phyloP scores from a whole-genome alignment of 2,113 vertebrate species.

The Heteronetta atricapilla region DNA sequence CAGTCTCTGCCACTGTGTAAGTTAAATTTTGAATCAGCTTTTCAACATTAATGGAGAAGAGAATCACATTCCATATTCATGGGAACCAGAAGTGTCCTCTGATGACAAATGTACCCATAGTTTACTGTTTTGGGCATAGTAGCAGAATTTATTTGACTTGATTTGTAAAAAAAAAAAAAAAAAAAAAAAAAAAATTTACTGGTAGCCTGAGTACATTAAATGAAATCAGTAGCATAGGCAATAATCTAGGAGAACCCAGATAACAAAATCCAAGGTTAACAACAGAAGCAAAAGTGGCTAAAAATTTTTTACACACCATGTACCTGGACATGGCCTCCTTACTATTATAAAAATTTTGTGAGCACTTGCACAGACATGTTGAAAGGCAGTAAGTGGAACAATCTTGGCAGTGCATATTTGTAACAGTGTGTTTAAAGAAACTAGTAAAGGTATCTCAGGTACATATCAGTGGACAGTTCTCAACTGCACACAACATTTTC shows the following conservation, averaged over 20 bases:
- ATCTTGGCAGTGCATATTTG: neutral
- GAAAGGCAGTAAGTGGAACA: neutral
- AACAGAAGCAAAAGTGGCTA: neutral
- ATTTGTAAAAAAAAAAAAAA: neutral
- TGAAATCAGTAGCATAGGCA: neutral
- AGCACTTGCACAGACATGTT: neutral
- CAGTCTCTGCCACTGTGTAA: neutral
- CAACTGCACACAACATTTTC: neutral
- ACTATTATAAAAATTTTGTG: neutral
- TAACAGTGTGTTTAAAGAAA: slow-evolving; percentile 1
- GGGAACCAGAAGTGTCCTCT: neutral
- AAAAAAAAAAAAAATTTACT: neutral
- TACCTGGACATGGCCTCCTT: neutral
- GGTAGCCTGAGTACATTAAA: neutral
- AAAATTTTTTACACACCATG: neutral
- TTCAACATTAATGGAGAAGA: slow-evolving; percentile 14
- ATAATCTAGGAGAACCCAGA: neutral
- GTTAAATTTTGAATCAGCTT: neutral
- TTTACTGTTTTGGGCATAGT: neutral
- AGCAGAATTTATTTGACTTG: neutral
- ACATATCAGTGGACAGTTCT: neutral
- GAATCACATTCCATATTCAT: neutral
- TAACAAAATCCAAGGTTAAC: neutral
- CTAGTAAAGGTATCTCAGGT: neutral
- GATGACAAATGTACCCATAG: slow-evolving; percentile 2